A percentile compares a stretch with the other conserved stretches of the same genome.
Evolutionary conservation across 2,113 vertebrate species (phyloP).

Genomic region (Oncorhynchus keta): DNA sequence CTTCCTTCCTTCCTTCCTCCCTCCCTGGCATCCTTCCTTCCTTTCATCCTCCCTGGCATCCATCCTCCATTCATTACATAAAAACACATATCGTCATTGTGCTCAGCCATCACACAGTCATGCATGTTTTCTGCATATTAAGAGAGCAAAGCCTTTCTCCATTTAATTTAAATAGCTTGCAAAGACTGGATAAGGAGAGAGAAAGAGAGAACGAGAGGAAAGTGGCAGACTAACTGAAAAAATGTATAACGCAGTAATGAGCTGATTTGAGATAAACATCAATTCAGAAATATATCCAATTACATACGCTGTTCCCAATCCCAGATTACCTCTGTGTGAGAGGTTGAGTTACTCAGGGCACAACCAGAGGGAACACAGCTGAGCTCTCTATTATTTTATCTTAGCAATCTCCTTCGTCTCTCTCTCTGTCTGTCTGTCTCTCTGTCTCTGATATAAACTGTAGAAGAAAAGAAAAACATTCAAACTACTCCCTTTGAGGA

Average conservation of each 20-base stretch:
- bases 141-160: background rate
- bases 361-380: background rate
- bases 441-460: too few species aligned
- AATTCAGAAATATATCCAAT: too few species aligned
- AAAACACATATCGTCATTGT: constrained; percentile 4
- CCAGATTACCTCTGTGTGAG: background rate
- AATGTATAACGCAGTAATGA: too few species aligned
- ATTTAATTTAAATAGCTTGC: constrained; percentile 4
- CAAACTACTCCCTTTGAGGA: background rate
- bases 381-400: background rate
- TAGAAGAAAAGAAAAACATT: background rate
- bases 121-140: background rate
- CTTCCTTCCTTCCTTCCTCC: background rate
- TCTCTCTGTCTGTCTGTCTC: too few species aligned
- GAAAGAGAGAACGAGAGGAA: background rate
- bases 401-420: background rate
- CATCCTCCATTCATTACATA: constrained; percentile 7
- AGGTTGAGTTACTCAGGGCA: background rate
- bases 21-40: too few species aligned
- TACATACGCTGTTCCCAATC: background rate
- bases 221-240: background rate
- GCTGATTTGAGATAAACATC: too few species aligned
- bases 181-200: background rate
- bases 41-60: too few species aligned
- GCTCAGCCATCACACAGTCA: background rate